Base-by-base conservation (phyloP, 1,140 invertebrate species). In the Melipona quadrifasciata region DNA sequence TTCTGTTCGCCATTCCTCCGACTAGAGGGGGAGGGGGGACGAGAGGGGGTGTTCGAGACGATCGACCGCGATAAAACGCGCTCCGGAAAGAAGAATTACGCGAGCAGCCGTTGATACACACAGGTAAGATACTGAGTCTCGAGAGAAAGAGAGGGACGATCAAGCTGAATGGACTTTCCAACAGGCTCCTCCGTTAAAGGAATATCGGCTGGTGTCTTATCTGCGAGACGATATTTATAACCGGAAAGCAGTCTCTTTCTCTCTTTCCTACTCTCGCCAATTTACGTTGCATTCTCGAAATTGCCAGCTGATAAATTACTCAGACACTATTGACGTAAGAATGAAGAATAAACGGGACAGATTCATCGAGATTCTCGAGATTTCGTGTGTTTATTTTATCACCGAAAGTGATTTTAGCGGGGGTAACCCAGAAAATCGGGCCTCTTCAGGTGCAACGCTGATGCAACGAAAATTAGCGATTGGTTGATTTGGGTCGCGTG, bases 101-200 rank as follows among this genome's bases (percentile, higher is more conserved):
- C 76, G 53, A n/a, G 21, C 31, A 58, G 17, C 19, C 75, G 75
- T 71, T 79, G 82, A 84, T 84, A 79, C 82, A 79, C 82, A 79
- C 34, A 39, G 57, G 24, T 1, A 72, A 47, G 82, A 79, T 79
- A 84, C 57, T 24, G 21, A 17, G 21, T 5, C 17, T 17, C 39
- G 34, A 61, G 53, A 51, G 64, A 53, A 34, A 51, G 75, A 64
- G 76, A n/a, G 6, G 39, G 8, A 79, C 1, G 82, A 79, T 65
- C 67, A 71, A 64, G 75, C 19, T 64, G 67, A 84, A 84, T 84
- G 82, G 82, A 84, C 72, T 84, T 47, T 84, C 82, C 27, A 21
- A 67, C 72, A 84, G 72, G 61, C 75, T 55, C 51, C 61, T 39
- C 39, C 47, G 65, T 71, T 47, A 47, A 82, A 82, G 82, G 82